phyloP scores from a whole-genome alignment of 2,113 vertebrate species.

The Mustela nigripes region DNA sequence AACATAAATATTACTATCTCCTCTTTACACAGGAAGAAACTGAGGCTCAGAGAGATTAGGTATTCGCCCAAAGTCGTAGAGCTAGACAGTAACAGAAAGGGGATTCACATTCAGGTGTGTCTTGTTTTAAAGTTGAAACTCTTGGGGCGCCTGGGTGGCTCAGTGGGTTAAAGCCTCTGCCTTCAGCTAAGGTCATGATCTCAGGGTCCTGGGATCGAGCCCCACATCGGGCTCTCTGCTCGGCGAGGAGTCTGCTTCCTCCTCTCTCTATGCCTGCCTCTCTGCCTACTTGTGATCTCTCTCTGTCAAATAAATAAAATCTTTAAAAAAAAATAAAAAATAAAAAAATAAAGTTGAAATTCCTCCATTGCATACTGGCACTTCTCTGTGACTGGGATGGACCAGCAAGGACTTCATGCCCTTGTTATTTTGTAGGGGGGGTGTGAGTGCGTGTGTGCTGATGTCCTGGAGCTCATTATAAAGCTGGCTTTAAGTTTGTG shows the following conservation, averaged over 20 bases:
- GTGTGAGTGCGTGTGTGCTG: too few species aligned
- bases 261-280: too few species aligned
- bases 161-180: too few species aligned
- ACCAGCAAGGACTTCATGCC: neutral
- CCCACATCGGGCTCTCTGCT: too few species aligned
- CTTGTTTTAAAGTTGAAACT: slow-evolving; percentile 12
- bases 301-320: too few species aligned
- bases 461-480: neutral
- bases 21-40: slow-evolving; percentile 27
- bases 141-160: neutral
- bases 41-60: neutral
- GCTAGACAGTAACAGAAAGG: neutral
- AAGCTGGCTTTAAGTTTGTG: neutral
- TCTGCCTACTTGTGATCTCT: too few species aligned
- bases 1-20: neutral
- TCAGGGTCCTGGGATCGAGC: too few species aligned
- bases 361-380: neutral
- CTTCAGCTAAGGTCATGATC: too few species aligned
- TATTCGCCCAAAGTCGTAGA: neutral
- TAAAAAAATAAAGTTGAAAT: neutral
- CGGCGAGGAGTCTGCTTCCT: too few species aligned
- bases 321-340: neutral
- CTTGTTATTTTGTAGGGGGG: neutral
- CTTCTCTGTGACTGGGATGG: neutral
- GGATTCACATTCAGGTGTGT: neutral